These are phyloP conservation scores for Rhea pennata DNA, from an alignment of 2,113 vertebrate species.

Conservation along the genomic window DNA sequence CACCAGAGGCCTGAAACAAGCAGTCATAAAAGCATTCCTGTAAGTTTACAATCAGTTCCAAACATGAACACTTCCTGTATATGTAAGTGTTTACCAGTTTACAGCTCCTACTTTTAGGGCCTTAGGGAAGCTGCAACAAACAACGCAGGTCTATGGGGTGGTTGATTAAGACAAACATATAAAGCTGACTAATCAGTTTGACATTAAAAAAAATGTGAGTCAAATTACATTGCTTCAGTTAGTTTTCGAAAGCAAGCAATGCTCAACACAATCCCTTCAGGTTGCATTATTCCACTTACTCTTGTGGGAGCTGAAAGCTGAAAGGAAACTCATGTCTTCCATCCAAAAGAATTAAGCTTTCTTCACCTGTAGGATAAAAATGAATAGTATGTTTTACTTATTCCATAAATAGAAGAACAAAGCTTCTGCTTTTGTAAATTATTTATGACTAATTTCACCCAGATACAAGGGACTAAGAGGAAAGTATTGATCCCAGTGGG, in stretches of 20 bases:
- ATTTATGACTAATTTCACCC: constrained; percentile 3
- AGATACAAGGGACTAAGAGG: background rate
- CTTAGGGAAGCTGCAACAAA: background rate
- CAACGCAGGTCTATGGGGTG: accelerated
- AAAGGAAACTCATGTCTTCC: constrained; percentile 85
- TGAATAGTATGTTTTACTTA: constrained; percentile 14
- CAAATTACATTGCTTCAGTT: background rate
- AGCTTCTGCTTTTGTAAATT: background rate
- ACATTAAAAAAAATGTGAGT: background rate
- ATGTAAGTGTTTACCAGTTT: background rate
- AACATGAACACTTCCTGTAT: background rate
- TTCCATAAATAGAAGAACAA: background rate
- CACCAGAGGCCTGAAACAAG: constrained; percentile 78
- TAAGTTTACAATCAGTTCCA: background rate
- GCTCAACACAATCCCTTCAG: background rate
- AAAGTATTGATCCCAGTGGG: constrained; percentile 46
- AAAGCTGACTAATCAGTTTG: background rate
- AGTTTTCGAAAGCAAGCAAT: background rate
- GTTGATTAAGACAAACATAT: background rate
- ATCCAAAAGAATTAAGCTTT: constrained; percentile 73
- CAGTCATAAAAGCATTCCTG: background rate
- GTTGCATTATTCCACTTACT: constrained; percentile 73
- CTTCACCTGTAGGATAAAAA: constrained; percentile 68
- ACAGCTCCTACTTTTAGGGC: background rate
- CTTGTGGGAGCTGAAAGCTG: constrained; percentile 82